phyloP scores from a whole-genome alignment of 2,797 vertebrate genomes.

The Tapera naevia region DNA sequence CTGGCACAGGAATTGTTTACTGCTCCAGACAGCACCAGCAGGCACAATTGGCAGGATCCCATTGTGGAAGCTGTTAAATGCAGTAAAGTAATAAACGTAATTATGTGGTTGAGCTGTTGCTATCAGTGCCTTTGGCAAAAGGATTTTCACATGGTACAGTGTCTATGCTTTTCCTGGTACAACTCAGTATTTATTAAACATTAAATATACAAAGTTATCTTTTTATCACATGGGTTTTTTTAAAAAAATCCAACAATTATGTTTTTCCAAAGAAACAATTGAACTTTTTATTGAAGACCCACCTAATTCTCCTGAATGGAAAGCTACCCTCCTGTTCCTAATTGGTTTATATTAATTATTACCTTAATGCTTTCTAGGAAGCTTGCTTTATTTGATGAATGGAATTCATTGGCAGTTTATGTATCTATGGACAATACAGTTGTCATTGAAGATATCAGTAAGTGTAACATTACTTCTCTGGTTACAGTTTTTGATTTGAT shows the following conservation, averaged over 20 bases:
- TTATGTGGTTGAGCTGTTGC: background rate
- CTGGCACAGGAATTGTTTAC: background rate
- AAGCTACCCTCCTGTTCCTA: background rate
- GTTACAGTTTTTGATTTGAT: background rate
- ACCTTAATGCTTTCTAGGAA: constrained; percentile 78
- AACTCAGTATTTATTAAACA: background rate
- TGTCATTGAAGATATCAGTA: constrained; percentile 91
- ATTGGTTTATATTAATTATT: background rate
- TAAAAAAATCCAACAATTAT: background rate
- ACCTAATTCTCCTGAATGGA: background rate
- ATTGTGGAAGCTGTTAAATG: background rate
- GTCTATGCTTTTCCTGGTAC: background rate
- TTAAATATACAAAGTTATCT: background rate
- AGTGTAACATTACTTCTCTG: constrained; percentile 58
- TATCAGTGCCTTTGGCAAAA: background rate
- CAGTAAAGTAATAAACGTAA: background rate
- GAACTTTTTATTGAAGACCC: background rate
- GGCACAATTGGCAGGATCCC: background rate
- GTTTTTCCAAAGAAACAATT: background rate
- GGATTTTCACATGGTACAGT: background rate
- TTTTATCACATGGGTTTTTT: background rate
- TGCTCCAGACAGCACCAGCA: background rate
- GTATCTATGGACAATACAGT: constrained; percentile 92
- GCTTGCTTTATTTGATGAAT: constrained; percentile 89
- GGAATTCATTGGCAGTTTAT: constrained; percentile 88